Evolutionary conservation across 2,113 vertebrate species (phyloP), one percentile per base, ranked within the genome.

Genomic region (Apeltes quadracus): DNA sequence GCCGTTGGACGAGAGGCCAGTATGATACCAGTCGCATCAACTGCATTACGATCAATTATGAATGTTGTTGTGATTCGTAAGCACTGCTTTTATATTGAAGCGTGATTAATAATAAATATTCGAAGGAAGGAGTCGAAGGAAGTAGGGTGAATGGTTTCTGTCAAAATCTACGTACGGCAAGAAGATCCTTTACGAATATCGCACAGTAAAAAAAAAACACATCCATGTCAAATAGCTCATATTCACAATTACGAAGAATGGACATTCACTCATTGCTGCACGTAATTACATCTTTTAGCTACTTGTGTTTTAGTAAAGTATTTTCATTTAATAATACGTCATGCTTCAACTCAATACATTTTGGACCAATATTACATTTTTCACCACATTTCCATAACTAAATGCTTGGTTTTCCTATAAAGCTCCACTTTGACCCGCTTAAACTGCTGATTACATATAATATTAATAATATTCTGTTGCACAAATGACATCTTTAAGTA

Each of bases 51-150:
- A 84, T 90, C 14, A 84, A 87, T 89, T 69, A 88, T 83, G 50
- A 69, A 87, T 78, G 61, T 48, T 39, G 34, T 51, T 36, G 27
- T 57, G 11, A 75, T 72, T 58, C 61, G 38, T 59, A 34, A 80
- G 39, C 57, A 43, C 58, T 34, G 50, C 53, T 62, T 76, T 80
- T 58, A 55, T 70, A 56, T 50, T 65, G 74, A 74, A 81, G 81
- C 69, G 74, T 12, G 50, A 81, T 86, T 61, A 85, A 88, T 87
- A 82, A 90, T 89, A 6, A 11, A 92, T 84, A 44, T 32, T 46
- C 61, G n/a, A n/a, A n/a, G n/a, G n/a, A n/a, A n/a, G n/a, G 8
- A 48, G 48, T 76, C 27, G 62, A 69, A 53, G 41, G 20, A 18
- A 58, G 16, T 36, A 57, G 78, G 32, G 71, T 81, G 75, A 72